These are phyloP conservation scores for Psephotus haematonotus DNA, from an alignment of 2,113 vertebrate species.

Conservation along the genomic window DNA sequence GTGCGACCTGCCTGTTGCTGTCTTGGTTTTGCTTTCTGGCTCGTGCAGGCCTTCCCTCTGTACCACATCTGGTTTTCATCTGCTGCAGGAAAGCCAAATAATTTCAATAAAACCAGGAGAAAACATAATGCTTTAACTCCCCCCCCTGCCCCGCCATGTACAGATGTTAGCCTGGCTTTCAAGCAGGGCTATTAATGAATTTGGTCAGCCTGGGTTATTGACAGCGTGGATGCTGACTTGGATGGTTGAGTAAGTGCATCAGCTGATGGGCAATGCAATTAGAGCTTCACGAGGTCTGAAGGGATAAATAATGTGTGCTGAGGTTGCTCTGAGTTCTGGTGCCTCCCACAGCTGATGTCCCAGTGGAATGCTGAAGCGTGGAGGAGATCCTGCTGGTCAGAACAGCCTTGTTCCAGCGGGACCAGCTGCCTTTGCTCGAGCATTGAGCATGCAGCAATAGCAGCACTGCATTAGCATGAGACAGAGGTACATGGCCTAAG, in stretches of 20 bases:
- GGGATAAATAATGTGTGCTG: neutral
- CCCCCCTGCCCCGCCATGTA: neutral
- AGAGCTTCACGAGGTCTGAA: neutral
- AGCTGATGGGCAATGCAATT: rapidly evolving
- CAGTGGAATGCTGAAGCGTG: rapidly evolving
- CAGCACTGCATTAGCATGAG: rapidly evolving
- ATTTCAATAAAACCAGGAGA: conserved; percentile 15
- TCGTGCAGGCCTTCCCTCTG: neutral
- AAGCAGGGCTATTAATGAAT: neutral
- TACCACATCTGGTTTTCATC: conserved; percentile 58
- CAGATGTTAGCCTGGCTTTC: neutral
- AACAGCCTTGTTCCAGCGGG: neutral
- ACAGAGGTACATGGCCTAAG: neutral
- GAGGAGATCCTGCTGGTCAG: neutral
- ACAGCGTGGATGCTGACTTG: neutral
- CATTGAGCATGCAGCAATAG: neutral
- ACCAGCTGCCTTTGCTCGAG: rapidly evolving
- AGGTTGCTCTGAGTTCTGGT: neutral
- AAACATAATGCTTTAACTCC: neutral
- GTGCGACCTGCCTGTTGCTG: conserved; percentile 8
- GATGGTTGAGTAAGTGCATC: neutral
- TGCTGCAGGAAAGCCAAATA: conserved; percentile 21
- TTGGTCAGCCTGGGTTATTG: neutral
- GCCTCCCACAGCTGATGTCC: neutral
- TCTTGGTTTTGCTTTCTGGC: conserved; percentile 17